Percentiles rank a stretch among this genome's conserved stretches.
phyloP scores from a whole-genome alignment of 2,888 invertebrate genomes.

The Aspidiotus destructor region DNA sequence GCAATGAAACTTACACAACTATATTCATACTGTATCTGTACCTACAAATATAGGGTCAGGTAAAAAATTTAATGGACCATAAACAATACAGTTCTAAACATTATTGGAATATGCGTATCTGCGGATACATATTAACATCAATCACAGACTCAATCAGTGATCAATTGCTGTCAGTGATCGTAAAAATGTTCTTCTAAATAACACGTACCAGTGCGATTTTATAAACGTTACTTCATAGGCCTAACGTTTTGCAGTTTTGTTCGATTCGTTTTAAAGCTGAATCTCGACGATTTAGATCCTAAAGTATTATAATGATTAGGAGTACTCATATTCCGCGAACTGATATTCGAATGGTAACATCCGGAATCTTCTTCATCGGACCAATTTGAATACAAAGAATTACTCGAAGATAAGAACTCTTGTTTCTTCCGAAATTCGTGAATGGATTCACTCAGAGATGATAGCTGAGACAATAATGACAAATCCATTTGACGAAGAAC shows the following conservation, averaged over 20 bases:
- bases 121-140: too few species aligned
- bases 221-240: neutral
- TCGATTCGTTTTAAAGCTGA: slow-evolving; percentile 14
- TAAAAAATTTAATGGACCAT: too few species aligned
- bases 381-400: slow-evolving; percentile 37
- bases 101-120: too few species aligned
- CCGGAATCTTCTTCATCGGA: slow-evolving; percentile 37
- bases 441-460: slow-evolving; percentile 85
- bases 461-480: slow-evolving; percentile 77
- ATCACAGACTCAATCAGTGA: too few species aligned
- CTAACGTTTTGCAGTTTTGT: neutral
- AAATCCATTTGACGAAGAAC: slow-evolving; percentile 80
- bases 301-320: slow-evolving; percentile 12
- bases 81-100: too few species aligned
- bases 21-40: too few species aligned
- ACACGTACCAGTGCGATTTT: too few species aligned
- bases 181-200: too few species aligned
- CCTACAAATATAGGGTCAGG: too few species aligned
- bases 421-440: slow-evolving; percentile 70
- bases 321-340: slow-evolving; percentile 10
- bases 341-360: slow-evolving; percentile 24
- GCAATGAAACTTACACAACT: too few species aligned
- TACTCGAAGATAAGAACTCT: slow-evolving; percentile 40
- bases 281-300: slow-evolving; percentile 21
- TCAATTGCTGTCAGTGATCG: too few species aligned